Conservation (phyloP, 2,888 invertebrate genomes). For the Eupithecia centaureata region DNA sequence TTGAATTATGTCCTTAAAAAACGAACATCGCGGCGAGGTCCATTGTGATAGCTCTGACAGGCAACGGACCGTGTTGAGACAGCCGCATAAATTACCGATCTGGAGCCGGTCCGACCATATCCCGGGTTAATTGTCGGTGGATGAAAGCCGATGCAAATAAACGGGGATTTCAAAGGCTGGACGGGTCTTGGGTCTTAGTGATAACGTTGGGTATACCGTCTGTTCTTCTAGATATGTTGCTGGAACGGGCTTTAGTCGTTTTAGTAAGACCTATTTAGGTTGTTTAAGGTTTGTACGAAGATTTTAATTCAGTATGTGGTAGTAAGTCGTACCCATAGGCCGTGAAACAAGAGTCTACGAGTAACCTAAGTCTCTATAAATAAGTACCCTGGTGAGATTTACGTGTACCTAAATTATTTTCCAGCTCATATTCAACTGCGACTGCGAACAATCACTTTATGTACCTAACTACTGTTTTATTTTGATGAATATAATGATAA, state of each 20-base stretch:
- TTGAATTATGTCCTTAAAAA: slow-evolving; percentile 31
- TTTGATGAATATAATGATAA: slow-evolving; percentile 6
- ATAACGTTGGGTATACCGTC: not conserved
- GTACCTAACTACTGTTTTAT: not conserved
- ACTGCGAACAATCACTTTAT: not conserved
- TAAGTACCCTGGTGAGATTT: not conserved
- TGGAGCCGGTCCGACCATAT: slow-evolving; percentile 32
- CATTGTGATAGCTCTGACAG: slow-evolving; percentile 36
- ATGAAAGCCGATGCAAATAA: slow-evolving; percentile 45
- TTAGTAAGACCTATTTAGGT: not conserved
- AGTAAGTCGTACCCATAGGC: not conserved
- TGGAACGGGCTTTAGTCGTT: not conserved
- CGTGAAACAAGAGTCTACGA: not conserved
- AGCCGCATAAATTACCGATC: slow-evolving; percentile 45
- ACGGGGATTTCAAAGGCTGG: slow-evolving; percentile 36
- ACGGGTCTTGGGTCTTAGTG: slow-evolving; percentile 1
- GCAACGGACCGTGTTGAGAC: slow-evolving; percentile 40
- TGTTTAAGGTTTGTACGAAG: not conserved
- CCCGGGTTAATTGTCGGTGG: slow-evolving; percentile 39
- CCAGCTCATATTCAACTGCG: not conserved
- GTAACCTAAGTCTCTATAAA: not conserved
- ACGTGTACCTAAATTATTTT: too few relatives aligned
- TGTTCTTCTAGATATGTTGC: not conserved
- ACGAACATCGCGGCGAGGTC: slow-evolving; percentile 23
- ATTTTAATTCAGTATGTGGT: too few relatives aligned